Evolutionary conservation across 2,113 vertebrate species (phyloP).

Genomic region (Anarrhichthys ocellatus): DNA sequence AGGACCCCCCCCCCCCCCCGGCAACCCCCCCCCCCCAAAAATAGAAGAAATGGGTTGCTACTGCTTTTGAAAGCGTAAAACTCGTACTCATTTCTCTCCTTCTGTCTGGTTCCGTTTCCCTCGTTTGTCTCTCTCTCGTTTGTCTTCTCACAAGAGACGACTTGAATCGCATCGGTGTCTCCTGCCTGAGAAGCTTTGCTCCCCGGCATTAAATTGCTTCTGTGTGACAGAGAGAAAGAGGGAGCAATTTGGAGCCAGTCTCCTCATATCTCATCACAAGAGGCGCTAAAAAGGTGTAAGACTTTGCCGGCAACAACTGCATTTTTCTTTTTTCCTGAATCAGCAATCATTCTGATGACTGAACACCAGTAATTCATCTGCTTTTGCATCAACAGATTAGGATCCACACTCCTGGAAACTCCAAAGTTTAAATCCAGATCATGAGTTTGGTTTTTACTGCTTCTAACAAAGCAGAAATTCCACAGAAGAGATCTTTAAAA

Average conservation of each 20-base stretch:
- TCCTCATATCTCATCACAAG: slow-evolving; percentile 54
- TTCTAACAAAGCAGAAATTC: slow-evolving; percentile 25
- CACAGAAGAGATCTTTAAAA: slow-evolving; percentile 26
- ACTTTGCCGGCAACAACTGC: background rate
- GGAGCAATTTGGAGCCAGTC: slow-evolving; percentile 53
- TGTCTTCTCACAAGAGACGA: slow-evolving; percentile 44
- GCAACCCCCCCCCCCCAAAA: slow-evolving; percentile 14
- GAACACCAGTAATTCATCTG: slow-evolving; percentile 5
- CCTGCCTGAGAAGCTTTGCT: slow-evolving; percentile 50
- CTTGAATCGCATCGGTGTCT: slow-evolving; percentile 51
- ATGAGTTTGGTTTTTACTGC: slow-evolving; percentile 6
- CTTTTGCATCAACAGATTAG: slow-evolving; percentile 28
- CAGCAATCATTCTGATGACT: slow-evolving; percentile 9
- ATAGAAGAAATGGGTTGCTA: background rate
- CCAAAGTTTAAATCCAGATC: slow-evolving; percentile 12
- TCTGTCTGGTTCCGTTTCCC: slow-evolving; percentile 25
- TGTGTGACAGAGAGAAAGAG: slow-evolving; percentile 64
- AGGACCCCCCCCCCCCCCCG: slow-evolving; percentile 17
- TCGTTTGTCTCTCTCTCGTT: slow-evolving; percentile 57
- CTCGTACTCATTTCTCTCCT: slow-evolving; percentile 29
- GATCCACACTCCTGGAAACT: background rate
- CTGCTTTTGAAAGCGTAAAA: slow-evolving; percentile 47
- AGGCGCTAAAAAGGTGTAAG: slow-evolving; percentile 32
- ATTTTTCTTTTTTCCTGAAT: background rate
- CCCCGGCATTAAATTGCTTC: slow-evolving; percentile 54